Evolutionary conservation across 2,888 invertebrate genomes (phyloP).

Genomic region (Perizoma flavofasciatum): DNA sequence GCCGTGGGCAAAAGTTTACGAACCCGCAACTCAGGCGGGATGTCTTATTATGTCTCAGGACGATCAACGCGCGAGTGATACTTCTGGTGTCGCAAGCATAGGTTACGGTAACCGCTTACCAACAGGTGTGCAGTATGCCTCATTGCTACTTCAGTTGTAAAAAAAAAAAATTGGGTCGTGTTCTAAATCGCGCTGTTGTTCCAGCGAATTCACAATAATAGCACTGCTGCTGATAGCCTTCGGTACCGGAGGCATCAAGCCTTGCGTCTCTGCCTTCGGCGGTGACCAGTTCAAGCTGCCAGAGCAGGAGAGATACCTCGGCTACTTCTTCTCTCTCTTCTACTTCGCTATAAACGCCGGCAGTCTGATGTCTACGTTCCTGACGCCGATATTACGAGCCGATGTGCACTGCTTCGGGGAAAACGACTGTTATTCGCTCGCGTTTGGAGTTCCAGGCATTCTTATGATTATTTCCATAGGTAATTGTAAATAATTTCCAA

Average conservation of each 20-base stretch:
- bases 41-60: too few species aligned
- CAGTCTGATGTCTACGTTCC: slow-evolving; percentile 92
- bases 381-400: slow-evolving; percentile 94
- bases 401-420: slow-evolving; percentile 91
- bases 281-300: slow-evolving; percentile 96
- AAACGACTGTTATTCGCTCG: slow-evolving; percentile 91
- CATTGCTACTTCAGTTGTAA: too few species aligned
- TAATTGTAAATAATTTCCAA: slow-evolving; percentile 64
- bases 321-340: slow-evolving; percentile 96
- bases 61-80: too few species aligned
- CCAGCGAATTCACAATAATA: slow-evolving; percentile 85
- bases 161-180: too few species aligned
- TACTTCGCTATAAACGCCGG: slow-evolving; percentile 97
- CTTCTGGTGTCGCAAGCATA: too few species aligned
- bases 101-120: too few species aligned
- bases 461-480: slow-evolving; percentile 93
- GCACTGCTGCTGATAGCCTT: slow-evolving; percentile 91
- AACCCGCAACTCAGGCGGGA: too few species aligned
- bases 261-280: slow-evolving; percentile 97
- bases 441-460: slow-evolving; percentile 95
- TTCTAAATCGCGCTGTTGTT: slow-evolving; percentile 39
- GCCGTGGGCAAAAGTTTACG: too few species aligned
- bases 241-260: slow-evolving; percentile 98
- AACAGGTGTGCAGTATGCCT: too few species aligned
- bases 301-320: slow-evolving; percentile 90